Percentiles rank a stretch among this genome's conserved stretches.
These are phyloP conservation scores for Ennomos quercinarius DNA, from an alignment of 2,888 invertebrate species.

Conservation along the genomic window DNA sequence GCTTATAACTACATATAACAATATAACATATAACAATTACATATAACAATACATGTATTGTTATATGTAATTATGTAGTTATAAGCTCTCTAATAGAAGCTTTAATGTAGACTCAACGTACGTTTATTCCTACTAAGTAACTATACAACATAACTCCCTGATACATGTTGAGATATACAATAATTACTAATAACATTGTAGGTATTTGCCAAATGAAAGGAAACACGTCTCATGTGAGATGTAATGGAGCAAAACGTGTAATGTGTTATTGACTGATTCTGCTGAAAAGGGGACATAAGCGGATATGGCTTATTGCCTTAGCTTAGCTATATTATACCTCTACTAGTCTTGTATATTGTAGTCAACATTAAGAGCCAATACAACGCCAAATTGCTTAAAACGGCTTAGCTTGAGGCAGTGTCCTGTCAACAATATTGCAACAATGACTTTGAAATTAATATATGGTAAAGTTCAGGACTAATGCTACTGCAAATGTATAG, in stretches of 20 bases:
- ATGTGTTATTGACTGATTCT: constrained; percentile 33
- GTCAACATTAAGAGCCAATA: not conserved
- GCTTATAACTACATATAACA: no score
- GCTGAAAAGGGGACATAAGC: constrained; percentile 29
- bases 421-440: no score
- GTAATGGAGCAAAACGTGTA: constrained; percentile 35
- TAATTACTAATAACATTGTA: constrained; percentile 8
- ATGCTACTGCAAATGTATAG: no score
- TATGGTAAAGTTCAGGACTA: no score
- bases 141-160: not conserved
- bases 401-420: no score
- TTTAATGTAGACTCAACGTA: not conserved
- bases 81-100: no score
- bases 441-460: no score
- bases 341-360: not conserved
- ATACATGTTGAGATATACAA: not conserved
- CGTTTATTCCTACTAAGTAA: not conserved
- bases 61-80: no score
- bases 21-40: no score
- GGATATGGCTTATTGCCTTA: constrained; percentile 30
- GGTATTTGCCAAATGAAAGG: constrained; percentile 29
- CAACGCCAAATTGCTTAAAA: no score
- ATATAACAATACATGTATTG: no score
- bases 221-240: constrained; percentile 30
- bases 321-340: not conserved